These are phyloP conservation scores for Ondatra zibethicus DNA, from an alignment of 2,113 vertebrate species.

Conservation along the genomic window DNA sequence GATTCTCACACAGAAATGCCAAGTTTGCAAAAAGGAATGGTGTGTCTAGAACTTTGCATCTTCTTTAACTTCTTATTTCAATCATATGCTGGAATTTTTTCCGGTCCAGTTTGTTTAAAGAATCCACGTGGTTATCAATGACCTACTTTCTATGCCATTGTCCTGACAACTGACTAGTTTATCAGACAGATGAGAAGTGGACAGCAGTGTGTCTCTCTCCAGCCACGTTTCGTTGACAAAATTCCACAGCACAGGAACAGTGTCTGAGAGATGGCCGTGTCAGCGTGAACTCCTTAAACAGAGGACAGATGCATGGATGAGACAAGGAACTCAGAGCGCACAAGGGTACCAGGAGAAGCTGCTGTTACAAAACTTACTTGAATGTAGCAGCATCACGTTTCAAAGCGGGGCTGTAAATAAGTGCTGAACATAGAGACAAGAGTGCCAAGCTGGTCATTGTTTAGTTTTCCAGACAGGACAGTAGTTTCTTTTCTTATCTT, in stretches of 20 bases:
- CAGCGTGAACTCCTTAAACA: slow-evolving; percentile 41
- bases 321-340: neutral
- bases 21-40: slow-evolving; percentile 83
- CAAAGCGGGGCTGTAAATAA: slow-evolving; percentile 15
- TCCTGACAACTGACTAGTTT: slow-evolving; percentile 82
- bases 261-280: slow-evolving; percentile 73
- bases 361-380: neutral
- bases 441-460: neutral
- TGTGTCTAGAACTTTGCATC: slow-evolving; percentile 82
- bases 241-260: slow-evolving; percentile 63
- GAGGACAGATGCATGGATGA: neutral
- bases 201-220: slow-evolving; percentile 72
- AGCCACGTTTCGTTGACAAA: slow-evolving; percentile 66
- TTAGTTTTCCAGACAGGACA: neutral
- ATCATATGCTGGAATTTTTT: slow-evolving; percentile 72
- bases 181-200: slow-evolving; percentile 73
- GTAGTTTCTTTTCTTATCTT: neutral
- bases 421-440: neutral
- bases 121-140: slow-evolving; percentile 79
- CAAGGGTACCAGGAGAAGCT: neutral
- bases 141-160: slow-evolving; percentile 76
- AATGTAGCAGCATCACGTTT: neutral
- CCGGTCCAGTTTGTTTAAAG: slow-evolving; percentile 79
- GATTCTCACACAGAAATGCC: neutral
- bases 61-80: slow-evolving; percentile 77